phyloP scores from a whole-genome alignment of 2,797 vertebrate genomes.

The Sciurus vulgaris region DNA sequence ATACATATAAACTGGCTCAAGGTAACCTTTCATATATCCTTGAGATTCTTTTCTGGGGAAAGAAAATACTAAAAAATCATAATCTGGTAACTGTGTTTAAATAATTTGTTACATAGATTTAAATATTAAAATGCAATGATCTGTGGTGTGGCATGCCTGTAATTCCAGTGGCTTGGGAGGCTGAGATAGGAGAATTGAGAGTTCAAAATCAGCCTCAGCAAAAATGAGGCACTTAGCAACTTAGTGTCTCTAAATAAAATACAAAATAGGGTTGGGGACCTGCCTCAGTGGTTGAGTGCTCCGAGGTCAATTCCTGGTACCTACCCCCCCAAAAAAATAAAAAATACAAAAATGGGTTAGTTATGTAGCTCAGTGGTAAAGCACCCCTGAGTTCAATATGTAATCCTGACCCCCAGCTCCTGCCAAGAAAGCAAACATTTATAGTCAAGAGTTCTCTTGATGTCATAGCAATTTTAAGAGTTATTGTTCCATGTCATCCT shows the following conservation, averaged over 20 bases:
- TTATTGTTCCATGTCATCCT: background rate
- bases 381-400: background rate
- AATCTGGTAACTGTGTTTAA: constrained; percentile 8
- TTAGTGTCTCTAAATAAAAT: no score
- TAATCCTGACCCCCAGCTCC: no score
- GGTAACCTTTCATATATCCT: constrained; percentile 4
- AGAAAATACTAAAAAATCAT: background rate
- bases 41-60: background rate
- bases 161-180: background rate
- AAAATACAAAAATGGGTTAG: background rate
- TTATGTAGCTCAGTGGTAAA: background rate
- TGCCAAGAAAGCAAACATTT: background rate
- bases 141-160: background rate
- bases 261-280: no score
- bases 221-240: no score
- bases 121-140: background rate
- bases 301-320: no score
- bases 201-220: no score
- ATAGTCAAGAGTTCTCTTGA: background rate
- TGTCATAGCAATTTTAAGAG: constrained; percentile 55
- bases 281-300: no score
- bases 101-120: constrained; percentile 33
- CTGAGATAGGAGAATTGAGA: no score
- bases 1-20: background rate
- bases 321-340: background rate